Percentiles rank a stretch among this genome's conserved stretches.
Evolutionary conservation across 2,888 invertebrate species (phyloP).

Genomic region (Megastigmus dorsalis): DNA sequence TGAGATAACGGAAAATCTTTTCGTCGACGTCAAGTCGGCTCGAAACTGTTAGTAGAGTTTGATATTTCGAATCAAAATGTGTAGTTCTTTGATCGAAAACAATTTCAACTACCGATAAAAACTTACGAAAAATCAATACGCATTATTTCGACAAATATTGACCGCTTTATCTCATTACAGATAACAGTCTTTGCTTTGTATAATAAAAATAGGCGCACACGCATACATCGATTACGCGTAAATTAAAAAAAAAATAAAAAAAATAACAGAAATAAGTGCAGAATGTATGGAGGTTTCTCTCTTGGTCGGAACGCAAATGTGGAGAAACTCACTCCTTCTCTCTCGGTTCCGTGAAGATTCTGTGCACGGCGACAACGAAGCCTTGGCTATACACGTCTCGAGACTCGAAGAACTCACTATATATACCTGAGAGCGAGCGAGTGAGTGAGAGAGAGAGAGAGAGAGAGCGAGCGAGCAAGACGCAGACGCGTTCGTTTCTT

Average conservation of each 20-base stretch:
- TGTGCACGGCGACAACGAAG: conserved; percentile 5
- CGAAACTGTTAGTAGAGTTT: no score
- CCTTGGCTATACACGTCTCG: neutral
- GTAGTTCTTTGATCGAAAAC: neutral
- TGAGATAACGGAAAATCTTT: no score
- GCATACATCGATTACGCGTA: neutral
- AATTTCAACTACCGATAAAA: neutral
- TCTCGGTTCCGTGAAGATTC: conserved; percentile 1
- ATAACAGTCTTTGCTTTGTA: conserved; percentile 1
- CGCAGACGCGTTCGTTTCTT: conserved; percentile 50
- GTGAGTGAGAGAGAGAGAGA: conserved; percentile 58
- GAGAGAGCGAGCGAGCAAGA: conserved; percentile 58
- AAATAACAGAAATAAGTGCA: neutral
- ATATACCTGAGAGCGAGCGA: conserved; percentile 59
- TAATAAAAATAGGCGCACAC: neutral
- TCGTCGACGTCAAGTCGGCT: no score
- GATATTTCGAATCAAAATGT: no score
- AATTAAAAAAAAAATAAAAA: neutral
- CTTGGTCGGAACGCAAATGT: conserved; percentile 1
- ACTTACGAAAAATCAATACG: conserved; percentile 15
- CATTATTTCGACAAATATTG: conserved; percentile 21
- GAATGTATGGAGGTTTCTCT: neutral
- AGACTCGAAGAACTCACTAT: no score
- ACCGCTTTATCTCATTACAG: conserved; percentile 10
- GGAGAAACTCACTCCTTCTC: neutral